Base-by-base conservation (phyloP, 2,797 vertebrate genomes). In the Borostomias antarcticus region DNA sequence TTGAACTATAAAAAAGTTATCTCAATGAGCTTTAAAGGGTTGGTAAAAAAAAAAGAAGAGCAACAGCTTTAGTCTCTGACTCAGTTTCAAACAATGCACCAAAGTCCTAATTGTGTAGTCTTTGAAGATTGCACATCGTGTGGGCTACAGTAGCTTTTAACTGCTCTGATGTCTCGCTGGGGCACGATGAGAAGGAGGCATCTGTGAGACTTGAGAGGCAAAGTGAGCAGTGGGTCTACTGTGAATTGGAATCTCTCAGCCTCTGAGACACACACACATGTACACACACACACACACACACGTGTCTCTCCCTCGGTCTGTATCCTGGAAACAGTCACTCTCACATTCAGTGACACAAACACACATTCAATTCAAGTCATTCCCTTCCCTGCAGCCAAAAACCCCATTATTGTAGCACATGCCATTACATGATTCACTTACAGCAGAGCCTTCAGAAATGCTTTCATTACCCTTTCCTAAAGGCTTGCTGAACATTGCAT, bases 401-500 rank as follows among this genome's bases (percentile, higher is more conserved):
- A 82, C 73, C 53, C 79, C 5, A 76, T 83, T 81, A 77, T 5
- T 33, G 65, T 59, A 25, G 56, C 70, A 58, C 61, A 6, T 53
- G 63, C 50, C 51, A 64, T 79, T 74, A 73, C 70, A 67, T 52
- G 71, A 74, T 77, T 84, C 48, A 66, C 68, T 47, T 45, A 48
- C 58, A 78, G 61, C 51, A 56, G 37, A 21, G 62, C 70, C 57
- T 9, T 48, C 51, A 57, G 43, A 53, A 73, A 70, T 45, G 69
- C 53, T 66, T 80, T 76, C 72, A 77, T 76, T 81, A 76, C 76
- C 64, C 40, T 74, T 70, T 72, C 58, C n/a, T 48, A 43, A 71
- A 76, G 70, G 59, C 50, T 62, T 58, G 70, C 72, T 79, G 78
- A 78, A 73, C 69, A 68, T 58, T 58, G 61, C 76, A 67, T 25